Conservation (phyloP, 1,140 invertebrate genomes). For the Helicoverpa zea region DNA sequence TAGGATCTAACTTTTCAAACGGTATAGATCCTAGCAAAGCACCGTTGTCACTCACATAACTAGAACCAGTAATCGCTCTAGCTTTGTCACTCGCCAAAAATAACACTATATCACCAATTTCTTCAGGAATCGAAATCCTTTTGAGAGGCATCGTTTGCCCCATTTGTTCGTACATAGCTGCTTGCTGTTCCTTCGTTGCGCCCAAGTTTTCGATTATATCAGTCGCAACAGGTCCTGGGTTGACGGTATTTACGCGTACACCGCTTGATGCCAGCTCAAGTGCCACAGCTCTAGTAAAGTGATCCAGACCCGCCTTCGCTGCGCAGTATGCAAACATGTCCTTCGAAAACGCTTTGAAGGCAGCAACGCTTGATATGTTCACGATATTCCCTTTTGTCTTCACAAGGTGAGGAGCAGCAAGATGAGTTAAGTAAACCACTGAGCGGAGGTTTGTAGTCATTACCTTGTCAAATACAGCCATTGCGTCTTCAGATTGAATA, state of each 20-base stretch:
- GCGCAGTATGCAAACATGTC: constrained; percentile 17
- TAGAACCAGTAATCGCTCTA: constrained; percentile 44
- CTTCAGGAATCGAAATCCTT: constrained; percentile 35
- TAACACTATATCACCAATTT: constrained; percentile 48
- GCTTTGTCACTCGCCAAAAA: constrained; percentile 54
- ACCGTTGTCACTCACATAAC: constrained; percentile 51
- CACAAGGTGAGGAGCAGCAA: background rate
- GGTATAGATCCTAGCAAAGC: background rate
- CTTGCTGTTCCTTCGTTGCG: background rate
- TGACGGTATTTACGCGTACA: constrained; percentile 36
- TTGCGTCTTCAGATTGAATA: constrained; percentile 79
- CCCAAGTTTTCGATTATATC: constrained; percentile 28
- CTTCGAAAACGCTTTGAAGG: constrained; percentile 80
- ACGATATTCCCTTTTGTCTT: constrained; percentile 71
- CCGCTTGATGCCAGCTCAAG: constrained; percentile 18
- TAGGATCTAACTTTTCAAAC: too few relatives aligned
- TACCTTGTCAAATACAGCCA: constrained; percentile 47
- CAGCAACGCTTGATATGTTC: constrained; percentile 90
- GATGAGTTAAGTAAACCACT: constrained; percentile 89
- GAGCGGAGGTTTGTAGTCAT: constrained; percentile 87
- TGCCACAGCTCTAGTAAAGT: constrained; percentile 37
- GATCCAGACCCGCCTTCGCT: constrained; percentile 39
- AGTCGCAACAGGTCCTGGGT: constrained; percentile 38
- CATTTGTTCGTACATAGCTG: background rate
- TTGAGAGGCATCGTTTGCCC: background rate